Evolutionary conservation across 1,140 invertebrate species (phyloP).

Genomic region (Atta texana): DNA sequence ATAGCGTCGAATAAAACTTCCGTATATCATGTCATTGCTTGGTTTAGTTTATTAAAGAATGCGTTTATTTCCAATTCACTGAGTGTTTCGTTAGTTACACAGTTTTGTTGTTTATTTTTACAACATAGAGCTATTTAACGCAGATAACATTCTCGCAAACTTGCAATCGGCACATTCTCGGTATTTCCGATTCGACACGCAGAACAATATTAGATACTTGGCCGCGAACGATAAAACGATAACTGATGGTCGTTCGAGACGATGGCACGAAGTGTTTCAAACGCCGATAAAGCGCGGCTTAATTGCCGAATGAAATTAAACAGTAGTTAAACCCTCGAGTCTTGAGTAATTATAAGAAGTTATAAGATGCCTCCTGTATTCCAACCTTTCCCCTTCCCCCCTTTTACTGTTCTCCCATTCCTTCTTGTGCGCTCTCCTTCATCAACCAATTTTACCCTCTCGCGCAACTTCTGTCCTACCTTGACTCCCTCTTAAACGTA

Average conservation of each 20-base stretch:
- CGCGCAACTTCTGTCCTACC: slow-evolving; percentile 62
- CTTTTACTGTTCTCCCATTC: slow-evolving; percentile 15
- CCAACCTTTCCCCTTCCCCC: slow-evolving; percentile 53
- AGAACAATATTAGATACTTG: slow-evolving; percentile 13
- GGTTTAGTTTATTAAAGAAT: background rate
- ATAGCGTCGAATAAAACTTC: background rate
- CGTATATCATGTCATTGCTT: background rate
- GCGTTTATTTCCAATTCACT: background rate
- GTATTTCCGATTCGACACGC: slow-evolving; percentile 51
- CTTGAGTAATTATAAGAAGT: slow-evolving; percentile 85
- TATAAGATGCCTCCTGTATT: slow-evolving; percentile 79
- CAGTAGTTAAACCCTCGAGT: slow-evolving; percentile 83
- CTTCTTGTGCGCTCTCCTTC: slow-evolving; percentile 70
- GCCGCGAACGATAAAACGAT: slow-evolving; percentile 60
- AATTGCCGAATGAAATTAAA: slow-evolving; percentile 85
- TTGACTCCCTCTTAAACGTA: slow-evolving; percentile 79
- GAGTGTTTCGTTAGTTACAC: background rate
- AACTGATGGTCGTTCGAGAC: slow-evolving; percentile 59
- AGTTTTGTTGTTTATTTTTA: background rate
- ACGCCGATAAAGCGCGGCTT: slow-evolving; percentile 82
- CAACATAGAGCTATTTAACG: background rate
- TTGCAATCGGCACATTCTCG: slow-evolving; percentile 24
- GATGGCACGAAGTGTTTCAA: slow-evolving; percentile 74
- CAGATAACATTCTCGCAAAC: slow-evolving; percentile 15
- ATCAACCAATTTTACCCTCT: slow-evolving; percentile 73